These are phyloP conservation scores for Phania funesta DNA, from an alignment of 2,888 invertebrate genomes.

Conservation along the genomic window DNA sequence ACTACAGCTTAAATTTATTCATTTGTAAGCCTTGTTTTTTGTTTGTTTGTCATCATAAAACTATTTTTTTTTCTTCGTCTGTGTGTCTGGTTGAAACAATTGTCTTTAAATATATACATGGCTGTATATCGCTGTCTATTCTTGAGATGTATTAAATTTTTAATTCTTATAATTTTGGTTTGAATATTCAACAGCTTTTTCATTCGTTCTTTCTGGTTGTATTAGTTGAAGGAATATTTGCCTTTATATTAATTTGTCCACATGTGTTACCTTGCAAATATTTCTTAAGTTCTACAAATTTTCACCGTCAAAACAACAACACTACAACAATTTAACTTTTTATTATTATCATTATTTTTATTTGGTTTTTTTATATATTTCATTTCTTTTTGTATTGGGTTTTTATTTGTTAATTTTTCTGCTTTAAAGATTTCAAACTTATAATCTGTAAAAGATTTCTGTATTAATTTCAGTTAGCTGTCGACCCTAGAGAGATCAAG, in stretches of 20 bases:
- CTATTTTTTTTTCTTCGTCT: too few species aligned
- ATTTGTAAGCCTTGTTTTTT: too few species aligned
- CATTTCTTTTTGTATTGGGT: background rate
- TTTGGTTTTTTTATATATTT: background rate
- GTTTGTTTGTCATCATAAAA: too few species aligned
- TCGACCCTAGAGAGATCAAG: constrained; percentile 68
- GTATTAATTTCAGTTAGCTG: constrained; percentile 73
- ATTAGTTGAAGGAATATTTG: too few species aligned
- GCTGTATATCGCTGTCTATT: too few species aligned
- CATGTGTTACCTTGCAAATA: constrained; percentile 23
- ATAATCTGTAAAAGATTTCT: constrained; percentile 71
- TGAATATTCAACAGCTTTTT: too few species aligned
- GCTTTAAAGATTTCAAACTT: constrained; percentile 34
- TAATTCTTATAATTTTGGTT: too few species aligned
- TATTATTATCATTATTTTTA: constrained; percentile 6
- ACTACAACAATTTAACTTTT: constrained; percentile 20
- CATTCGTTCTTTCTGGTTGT: too few species aligned
- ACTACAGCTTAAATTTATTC: too few species aligned
- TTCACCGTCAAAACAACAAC: constrained; percentile 13
- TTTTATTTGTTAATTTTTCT: background rate
- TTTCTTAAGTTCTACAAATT: background rate
- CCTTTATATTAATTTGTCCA: constrained; percentile 60
- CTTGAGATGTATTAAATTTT: too few species aligned
- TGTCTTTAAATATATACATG: too few species aligned
- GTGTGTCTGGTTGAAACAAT: too few species aligned